A percentile compares a stretch with the other conserved stretches of the same genome.
These are phyloP conservation scores for Cercocebus atys DNA, from an alignment of 2,113 vertebrate genomes.

Conservation along the genomic window DNA sequence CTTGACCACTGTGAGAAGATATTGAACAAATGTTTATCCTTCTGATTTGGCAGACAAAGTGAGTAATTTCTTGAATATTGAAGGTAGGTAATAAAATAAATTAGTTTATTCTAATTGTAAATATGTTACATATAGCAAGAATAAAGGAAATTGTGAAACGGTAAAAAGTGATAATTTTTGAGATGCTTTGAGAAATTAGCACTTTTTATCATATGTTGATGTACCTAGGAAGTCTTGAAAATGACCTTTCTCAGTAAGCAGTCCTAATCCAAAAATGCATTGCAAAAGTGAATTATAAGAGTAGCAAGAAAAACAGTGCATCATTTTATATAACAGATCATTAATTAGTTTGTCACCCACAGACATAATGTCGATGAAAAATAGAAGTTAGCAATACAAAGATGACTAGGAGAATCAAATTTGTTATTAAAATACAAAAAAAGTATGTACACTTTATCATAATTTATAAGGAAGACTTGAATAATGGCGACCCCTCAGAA, in stretches of 20 bases:
- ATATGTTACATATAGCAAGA: neutral
- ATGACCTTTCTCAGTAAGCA: neutral
- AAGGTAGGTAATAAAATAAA: neutral
- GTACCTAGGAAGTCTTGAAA: neutral
- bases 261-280: neutral
- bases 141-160: neutral
- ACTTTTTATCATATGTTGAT: neutral
- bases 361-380: slow-evolving; percentile 19
- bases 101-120: slow-evolving; percentile 22
- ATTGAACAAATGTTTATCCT: neutral
- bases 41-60: neutral
- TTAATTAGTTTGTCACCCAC: neutral
- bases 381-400: neutral
- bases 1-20: neutral
- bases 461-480: neutral
- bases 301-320: neutral
- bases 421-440: slow-evolving; percentile 11
- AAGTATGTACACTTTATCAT: neutral
- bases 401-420: neutral
- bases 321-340: neutral
- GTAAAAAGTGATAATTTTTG: neutral
- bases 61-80: neutral
- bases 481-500: neutral
- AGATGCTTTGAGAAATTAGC: neutral
- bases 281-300: neutral